These are phyloP conservation scores for Brachionus manjavacas DNA, from an alignment of 1,140 invertebrate species.

Conservation along the genomic window DNA sequence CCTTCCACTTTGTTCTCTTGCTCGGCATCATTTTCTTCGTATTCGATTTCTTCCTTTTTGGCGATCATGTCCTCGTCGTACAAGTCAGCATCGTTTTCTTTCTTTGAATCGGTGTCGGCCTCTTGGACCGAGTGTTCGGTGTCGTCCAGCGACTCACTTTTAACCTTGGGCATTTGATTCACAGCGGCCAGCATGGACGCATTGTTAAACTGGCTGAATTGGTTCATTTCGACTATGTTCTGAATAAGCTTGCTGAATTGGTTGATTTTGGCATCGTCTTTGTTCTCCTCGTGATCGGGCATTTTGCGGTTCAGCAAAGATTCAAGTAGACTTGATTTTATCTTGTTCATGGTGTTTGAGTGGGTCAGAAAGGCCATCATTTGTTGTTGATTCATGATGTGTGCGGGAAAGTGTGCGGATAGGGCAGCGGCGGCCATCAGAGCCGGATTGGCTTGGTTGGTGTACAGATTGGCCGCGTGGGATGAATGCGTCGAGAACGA, in stretches of 20 bases:
- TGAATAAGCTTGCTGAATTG: constrained; percentile 36
- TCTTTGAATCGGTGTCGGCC: neutral
- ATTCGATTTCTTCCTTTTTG: constrained; percentile 16
- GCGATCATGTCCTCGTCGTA: neutral
- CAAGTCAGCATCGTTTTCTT: constrained; percentile 7
- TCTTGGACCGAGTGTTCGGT: neutral
- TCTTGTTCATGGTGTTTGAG: constrained; percentile 3
- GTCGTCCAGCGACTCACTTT: neutral
- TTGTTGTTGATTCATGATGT: constrained; percentile 24
- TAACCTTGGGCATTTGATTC: neutral
- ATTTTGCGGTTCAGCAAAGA: constrained; percentile 8
- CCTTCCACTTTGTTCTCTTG: neutral
- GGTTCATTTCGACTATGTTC: constrained; percentile 41
- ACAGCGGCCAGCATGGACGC: neutral
- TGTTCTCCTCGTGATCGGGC: neutral
- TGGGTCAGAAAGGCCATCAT: constrained; percentile 25
- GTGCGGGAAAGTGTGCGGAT: neutral
- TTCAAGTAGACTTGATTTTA: constrained; percentile 39
- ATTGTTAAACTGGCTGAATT: neutral
- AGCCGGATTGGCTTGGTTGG: constrained; percentile 1
- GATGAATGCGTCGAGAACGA: constrained; percentile 6
- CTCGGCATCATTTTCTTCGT: neutral
- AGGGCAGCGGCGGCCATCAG: constrained; percentile 18
- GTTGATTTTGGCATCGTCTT: constrained; percentile 3
- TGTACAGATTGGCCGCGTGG: neutral